These are phyloP conservation scores for Cosmia trapezina DNA, from an alignment of 2,888 invertebrate species.

Conservation along the genomic window DNA sequence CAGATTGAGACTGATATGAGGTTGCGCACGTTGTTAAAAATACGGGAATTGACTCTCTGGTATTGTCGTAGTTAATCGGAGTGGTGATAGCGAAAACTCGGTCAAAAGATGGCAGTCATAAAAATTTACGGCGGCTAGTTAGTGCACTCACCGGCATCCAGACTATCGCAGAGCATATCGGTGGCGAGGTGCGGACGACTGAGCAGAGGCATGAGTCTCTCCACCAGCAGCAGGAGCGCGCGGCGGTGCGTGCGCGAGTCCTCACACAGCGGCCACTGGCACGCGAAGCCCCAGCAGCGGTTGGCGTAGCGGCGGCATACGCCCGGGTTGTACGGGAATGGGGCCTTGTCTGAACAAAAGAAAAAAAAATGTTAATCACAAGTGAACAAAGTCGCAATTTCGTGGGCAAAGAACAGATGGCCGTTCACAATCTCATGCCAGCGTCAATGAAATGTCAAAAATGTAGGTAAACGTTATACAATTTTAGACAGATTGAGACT, in stretches of 20 bases:
- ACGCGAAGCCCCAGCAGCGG: conserved; percentile 94
- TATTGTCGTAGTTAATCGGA: no score
- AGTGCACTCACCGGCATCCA: conserved; percentile 92
- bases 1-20: no score
- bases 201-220: conserved; percentile 95
- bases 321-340: conserved; percentile 91
- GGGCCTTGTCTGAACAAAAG: conserved; percentile 74
- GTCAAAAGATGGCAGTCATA: neutral
- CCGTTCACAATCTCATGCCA: no score
- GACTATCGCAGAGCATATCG: conserved; percentile 97
- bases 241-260: conserved; percentile 92
- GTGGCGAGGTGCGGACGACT: conserved; percentile 95
- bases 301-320: conserved; percentile 91
- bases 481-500: no score
- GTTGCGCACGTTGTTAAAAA: no score
- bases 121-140: neutral
- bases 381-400: neutral
- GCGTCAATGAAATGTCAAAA: no score
- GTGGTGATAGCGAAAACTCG: neutral
- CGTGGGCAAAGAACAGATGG: neutral
- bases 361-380: neutral
- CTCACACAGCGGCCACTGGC: conserved; percentile 93
- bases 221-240: conserved; percentile 94
- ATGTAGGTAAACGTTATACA: no score
- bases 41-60: no score